Evolutionary conservation across 2,888 invertebrate genomes (phyloP).

Genomic region (Volucella inanis): DNA sequence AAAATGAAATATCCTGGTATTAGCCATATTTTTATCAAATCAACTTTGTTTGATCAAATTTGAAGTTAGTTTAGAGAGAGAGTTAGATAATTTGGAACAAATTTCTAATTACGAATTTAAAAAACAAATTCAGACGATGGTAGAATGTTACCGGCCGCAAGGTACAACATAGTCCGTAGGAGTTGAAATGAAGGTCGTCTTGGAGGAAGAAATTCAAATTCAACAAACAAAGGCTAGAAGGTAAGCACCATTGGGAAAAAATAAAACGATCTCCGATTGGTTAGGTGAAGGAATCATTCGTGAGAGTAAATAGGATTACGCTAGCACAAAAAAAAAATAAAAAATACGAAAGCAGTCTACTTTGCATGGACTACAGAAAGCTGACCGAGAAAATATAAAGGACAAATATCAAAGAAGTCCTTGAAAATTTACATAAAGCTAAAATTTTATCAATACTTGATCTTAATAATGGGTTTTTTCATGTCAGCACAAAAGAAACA

Average conservation of each 20-base stretch:
- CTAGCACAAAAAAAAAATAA: conserved; percentile 14
- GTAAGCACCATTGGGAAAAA: neutral
- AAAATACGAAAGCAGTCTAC: neutral
- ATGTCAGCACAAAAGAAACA: too few species aligned
- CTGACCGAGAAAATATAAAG: too few species aligned
- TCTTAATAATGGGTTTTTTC: too few species aligned
- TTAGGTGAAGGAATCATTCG: neutral
- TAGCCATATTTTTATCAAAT: too few species aligned
- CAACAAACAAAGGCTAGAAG: neutral
- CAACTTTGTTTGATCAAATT: too few species aligned
- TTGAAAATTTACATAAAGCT: too few species aligned
- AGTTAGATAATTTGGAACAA: neutral
- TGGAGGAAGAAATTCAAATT: conserved; percentile 3
- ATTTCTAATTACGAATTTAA: neutral
- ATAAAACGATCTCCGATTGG: conserved; percentile 47
- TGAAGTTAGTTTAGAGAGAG: too few species aligned
- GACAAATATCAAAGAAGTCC: too few species aligned
- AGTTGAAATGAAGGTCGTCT: neutral
- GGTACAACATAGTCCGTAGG: neutral
- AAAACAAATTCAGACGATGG: neutral
- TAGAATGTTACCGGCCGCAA: neutral
- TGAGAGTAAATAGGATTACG: neutral
- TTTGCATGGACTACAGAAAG: conserved; percentile 69
- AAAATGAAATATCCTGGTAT: too few species aligned
- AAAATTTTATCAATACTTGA: too few species aligned